Evolutionary conservation across 2,888 invertebrate genomes (phyloP).

Genomic region (Temnothorax ravouxi): DNA sequence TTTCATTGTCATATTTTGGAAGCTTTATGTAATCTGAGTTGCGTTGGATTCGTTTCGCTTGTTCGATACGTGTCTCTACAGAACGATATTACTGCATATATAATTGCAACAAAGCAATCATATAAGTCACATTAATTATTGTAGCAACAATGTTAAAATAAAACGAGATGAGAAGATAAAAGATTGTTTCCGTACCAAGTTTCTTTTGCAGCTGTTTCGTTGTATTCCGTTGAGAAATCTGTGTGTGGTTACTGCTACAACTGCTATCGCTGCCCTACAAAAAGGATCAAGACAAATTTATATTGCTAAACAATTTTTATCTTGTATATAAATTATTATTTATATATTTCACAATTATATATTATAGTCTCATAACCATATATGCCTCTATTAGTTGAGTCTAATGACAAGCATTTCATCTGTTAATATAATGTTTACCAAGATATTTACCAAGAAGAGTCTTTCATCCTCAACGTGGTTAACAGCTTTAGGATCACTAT

Average conservation of each 20-base stretch:
- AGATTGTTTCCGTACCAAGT: conserved; percentile 79
- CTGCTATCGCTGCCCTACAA: conserved; percentile 85
- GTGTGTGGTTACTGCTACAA: conserved; percentile 82
- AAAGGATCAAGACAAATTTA: conserved; percentile 19
- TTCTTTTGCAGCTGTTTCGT: conserved; percentile 86
- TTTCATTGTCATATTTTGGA: conserved; percentile 81
- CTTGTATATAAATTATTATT: conserved; percentile 1
- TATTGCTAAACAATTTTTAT: background rate
- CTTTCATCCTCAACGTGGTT: conserved; percentile 84
- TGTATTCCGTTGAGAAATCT: conserved; percentile 80
- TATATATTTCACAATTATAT: background rate
- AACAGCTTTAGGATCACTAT: conserved; percentile 86
- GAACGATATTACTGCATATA: conserved; percentile 27
- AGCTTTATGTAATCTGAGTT: conserved; percentile 85
- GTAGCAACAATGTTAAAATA: background rate
- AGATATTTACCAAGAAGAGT: conserved; percentile 81
- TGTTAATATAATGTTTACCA: background rate
- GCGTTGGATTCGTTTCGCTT: conserved; percentile 85
- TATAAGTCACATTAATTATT: conserved; percentile 6
- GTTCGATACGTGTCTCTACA: conserved; percentile 85
- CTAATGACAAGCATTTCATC: background rate
- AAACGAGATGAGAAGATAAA: background rate
- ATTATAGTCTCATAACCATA: background rate
- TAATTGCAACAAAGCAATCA: conserved; percentile 5
- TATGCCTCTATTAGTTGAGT: background rate